These are phyloP conservation scores for Tenrec ecaudatus DNA, from an alignment of 2,113 vertebrate species.

Conservation along the genomic window DNA sequence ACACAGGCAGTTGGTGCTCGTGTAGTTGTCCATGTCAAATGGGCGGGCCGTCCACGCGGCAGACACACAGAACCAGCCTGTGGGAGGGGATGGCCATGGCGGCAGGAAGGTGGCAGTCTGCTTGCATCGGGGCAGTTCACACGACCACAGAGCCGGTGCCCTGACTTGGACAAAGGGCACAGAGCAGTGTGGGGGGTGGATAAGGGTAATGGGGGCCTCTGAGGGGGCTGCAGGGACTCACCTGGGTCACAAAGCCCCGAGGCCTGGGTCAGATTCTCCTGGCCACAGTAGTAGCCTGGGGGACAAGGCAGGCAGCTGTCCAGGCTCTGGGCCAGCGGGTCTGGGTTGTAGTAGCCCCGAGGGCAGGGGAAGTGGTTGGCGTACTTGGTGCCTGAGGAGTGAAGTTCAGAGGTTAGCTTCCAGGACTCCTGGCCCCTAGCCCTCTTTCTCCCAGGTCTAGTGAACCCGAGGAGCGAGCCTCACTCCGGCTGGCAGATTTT, in stretches of 20 bases:
- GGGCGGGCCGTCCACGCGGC: constrained; percentile 95
- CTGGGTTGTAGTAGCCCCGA: constrained; percentile 96
- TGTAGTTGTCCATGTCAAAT: constrained; percentile 97
- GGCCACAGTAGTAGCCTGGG: constrained; percentile 93
- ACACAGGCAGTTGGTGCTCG: constrained; percentile 94
- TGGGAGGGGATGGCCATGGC: neutral
- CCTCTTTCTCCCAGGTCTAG: neutral
- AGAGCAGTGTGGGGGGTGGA: neutral
- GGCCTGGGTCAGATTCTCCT: constrained; percentile 91
- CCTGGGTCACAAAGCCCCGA: constrained; percentile 94
- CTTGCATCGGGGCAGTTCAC: neutral
- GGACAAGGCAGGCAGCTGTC: constrained; percentile 97
- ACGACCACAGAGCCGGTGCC: neutral
- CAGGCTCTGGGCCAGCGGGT: constrained; percentile 93
- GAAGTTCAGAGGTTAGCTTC: neutral
- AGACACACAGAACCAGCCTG: constrained; percentile 97
- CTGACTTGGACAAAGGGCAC: neutral
- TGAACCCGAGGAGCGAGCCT: neutral
- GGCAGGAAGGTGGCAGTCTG: too few species aligned
- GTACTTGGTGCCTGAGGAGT: constrained; percentile 90
- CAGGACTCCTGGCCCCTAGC: neutral
- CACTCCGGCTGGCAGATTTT: neutral
- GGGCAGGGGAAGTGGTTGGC: constrained; percentile 95
- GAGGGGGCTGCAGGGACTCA: constrained; percentile 76
- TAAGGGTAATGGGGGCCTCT: too few species aligned